A percentile compares a stretch with the other conserved stretches of the same genome.
These are phyloP conservation scores for Neopelma chrysocephalum DNA, from an alignment of 2,797 vertebrate genomes.

Conservation along the genomic window DNA sequence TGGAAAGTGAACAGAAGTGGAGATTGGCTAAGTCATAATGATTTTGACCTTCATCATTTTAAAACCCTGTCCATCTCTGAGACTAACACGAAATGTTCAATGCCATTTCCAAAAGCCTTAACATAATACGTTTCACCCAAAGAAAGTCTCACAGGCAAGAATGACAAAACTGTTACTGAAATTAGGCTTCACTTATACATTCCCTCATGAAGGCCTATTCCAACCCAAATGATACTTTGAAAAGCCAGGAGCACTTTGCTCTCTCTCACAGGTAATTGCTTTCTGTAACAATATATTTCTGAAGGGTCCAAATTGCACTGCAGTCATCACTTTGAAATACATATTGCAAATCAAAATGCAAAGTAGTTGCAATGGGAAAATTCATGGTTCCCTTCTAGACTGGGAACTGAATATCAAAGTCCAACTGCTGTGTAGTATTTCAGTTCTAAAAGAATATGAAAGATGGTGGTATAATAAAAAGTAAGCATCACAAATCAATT, in stretches of 20 bases:
- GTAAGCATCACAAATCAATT: fast-evolving
- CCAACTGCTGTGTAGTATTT: background rate
- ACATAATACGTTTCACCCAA: background rate
- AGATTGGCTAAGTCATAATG: background rate
- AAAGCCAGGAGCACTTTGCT: background rate
- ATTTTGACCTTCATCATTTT: background rate
- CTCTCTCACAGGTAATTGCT: background rate
- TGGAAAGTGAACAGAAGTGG: background rate
- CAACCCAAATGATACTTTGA: background rate
- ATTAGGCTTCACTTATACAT: background rate
- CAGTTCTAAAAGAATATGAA: background rate
- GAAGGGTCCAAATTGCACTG: background rate
- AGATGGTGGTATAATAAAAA: background rate
- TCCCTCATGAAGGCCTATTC: background rate
- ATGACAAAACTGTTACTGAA: background rate
- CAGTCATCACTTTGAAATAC: background rate
- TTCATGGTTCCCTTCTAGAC: background rate
- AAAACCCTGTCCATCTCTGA: background rate
- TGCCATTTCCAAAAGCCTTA: background rate
- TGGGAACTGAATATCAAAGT: background rate
- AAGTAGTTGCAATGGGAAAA: background rate
- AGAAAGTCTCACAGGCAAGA: background rate
- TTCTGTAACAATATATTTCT: background rate
- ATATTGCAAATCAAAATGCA: background rate
- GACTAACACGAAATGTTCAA: background rate